Conservation (phyloP, 2,797 vertebrate genomes). For the Syngnathus rostellatus region DNA sequence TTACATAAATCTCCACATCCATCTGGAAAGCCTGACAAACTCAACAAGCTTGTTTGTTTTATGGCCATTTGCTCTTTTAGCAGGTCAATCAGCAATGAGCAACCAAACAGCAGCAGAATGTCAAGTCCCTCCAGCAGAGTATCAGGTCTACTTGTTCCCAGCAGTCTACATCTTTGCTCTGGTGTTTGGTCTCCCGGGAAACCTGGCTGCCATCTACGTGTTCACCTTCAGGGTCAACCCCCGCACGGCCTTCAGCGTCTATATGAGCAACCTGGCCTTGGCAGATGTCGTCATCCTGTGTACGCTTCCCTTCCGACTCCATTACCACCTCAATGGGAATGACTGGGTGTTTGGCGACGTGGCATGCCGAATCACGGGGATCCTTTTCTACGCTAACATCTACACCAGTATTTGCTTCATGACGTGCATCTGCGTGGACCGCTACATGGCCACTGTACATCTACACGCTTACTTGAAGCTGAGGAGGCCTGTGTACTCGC, state of each 20-base stretch:
- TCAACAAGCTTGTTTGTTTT: neutral
- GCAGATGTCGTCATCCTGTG: conserved; percentile 67
- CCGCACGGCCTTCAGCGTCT: conserved; percentile 60
- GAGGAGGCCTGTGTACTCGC: conserved; percentile 11
- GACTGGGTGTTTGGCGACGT: conserved; percentile 70
- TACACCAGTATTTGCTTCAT: conserved; percentile 77
- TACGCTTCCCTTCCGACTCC: conserved; percentile 73
- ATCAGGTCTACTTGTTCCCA: conserved; percentile 70
- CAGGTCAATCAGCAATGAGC: neutral
- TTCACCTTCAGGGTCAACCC: conserved; percentile 50
- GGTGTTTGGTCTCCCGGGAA: conserved; percentile 69
- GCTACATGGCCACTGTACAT: conserved; percentile 72
- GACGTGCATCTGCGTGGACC: conserved; percentile 74
- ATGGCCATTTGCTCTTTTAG: neutral
- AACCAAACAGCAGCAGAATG: conserved; percentile 16
- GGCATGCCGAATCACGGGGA: conserved; percentile 62
- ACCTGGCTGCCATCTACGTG: conserved; percentile 58
- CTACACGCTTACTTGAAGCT: conserved; percentile 67
- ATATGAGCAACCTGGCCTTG: conserved; percentile 72
- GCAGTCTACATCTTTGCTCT: conserved; percentile 64
- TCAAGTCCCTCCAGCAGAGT: conserved; percentile 31
- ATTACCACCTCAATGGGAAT: conserved; percentile 71
- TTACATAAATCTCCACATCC: neutral
- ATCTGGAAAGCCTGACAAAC: neutral
- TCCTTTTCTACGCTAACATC: conserved; percentile 67